Base-by-base conservation (phyloP, 2,888 invertebrate genomes). In the Protodeltote pygarga region DNA sequence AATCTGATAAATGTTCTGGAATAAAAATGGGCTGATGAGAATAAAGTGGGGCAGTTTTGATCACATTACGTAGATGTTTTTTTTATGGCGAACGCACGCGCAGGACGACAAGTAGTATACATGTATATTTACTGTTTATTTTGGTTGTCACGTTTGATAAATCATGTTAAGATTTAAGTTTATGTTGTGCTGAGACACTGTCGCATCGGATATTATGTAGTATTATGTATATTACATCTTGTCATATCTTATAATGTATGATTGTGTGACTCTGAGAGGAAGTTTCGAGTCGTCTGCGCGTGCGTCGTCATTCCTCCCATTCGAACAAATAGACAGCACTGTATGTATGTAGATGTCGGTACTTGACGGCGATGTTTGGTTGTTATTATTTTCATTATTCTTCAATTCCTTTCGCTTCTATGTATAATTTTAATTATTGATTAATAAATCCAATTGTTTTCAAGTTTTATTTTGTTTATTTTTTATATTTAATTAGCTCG, bases 391-490 rank as follows among this genome's bases (percentile, higher is more conserved):
- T 66, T 69, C 60, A 66, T 42, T 71, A 55, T 59, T 62, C 60
- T 71, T 69, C 41, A 59, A 59, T 73, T 71, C 41, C 52, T 69
- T 75, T 71, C 49, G 70, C 71, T 73, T 75, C 67, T 74, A 71
- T 81, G 78, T 81, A 76, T 76, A 69, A 68, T n/a, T n/a, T n/a
- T n/a, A n/a, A n/a, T 73, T 71, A 73, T 70, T 71, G 33, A 61
- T 65, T 62, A 85, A 83, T 84, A 83, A 86, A 85, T 73, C 73
- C 75, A 77, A 75, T 84, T 85, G 83, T 83, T 83, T 85, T 79
- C 65, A 77, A 71, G 63, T 73, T 78, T 59, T 42, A 40, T 67
- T 75, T 69, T 62, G 65, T 79, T 77, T 77, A 57, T 61, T 65
- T 71, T 57, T 8, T 24, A 10, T 27, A 23, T 33, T 8, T 11